phyloP scores from a whole-genome alignment of 2,888 invertebrate genomes.

The Caenorhabditis auriculariae region DNA sequence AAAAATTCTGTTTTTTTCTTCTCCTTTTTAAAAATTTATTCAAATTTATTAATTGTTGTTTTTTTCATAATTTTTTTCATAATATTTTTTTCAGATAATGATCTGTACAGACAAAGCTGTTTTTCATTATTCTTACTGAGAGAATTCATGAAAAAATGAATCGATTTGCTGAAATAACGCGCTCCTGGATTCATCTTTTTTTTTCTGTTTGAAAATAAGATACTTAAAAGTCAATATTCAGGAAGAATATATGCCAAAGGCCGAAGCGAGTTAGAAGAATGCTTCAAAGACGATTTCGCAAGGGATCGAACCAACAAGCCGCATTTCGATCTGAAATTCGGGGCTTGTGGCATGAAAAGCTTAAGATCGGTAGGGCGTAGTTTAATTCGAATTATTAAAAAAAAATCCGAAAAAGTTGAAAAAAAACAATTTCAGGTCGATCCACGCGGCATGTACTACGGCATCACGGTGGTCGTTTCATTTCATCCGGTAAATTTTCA shows the following conservation, averaged over 20 bases:
- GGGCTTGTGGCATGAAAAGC: constrained; percentile 62
- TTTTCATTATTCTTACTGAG: too few relatives aligned
- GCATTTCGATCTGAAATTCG: constrained; percentile 58
- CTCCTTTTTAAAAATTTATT: too few relatives aligned
- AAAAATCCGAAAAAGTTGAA: background rate
- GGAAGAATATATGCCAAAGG: constrained; percentile 64
- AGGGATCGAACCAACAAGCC: constrained; percentile 58
- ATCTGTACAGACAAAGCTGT: too few relatives aligned
- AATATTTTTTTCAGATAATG: too few relatives aligned
- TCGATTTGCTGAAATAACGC: too few relatives aligned
- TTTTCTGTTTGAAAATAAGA: too few relatives aligned
- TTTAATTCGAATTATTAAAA: background rate
- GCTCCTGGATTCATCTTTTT: too few relatives aligned
- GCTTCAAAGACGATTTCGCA: constrained; percentile 58
- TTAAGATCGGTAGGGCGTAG: constrained; percentile 54
- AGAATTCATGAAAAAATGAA: too few relatives aligned
- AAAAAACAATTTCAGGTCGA: constrained; percentile 48
- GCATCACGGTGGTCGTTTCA: constrained; percentile 62
- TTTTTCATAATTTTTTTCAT: too few relatives aligned
- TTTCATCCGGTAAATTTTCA: constrained; percentile 55
- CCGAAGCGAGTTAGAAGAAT: constrained; percentile 55
- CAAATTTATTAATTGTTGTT: too few relatives aligned
- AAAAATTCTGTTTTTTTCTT: too few relatives aligned
- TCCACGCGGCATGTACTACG: constrained; percentile 64
- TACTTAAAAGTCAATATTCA: constrained; percentile 14